A percentile compares a stretch with the other conserved stretches of the same genome.
Conservation (phyloP, 2,797 vertebrate genomes). For the Smutsia gigantea region DNA sequence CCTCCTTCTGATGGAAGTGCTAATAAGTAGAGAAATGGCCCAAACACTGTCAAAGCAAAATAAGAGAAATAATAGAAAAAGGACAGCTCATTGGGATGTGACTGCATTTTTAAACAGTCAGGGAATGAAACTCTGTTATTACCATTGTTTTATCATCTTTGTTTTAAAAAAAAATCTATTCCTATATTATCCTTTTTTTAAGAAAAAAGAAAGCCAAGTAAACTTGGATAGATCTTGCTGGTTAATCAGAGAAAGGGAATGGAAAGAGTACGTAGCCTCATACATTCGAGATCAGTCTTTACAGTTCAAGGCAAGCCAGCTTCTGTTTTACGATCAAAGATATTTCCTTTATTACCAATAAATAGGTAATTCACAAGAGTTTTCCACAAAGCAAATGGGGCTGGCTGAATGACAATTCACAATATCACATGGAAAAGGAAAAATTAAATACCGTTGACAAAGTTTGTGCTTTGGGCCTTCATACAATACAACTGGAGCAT, state of each 20-base stretch:
- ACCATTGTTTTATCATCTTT: neutral
- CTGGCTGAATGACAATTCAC: neutral
- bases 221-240: neutral
- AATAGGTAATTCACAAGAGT: neutral
- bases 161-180: neutral
- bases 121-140: neutral
- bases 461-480: fast-evolving
- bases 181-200: neutral
- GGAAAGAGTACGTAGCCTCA: too few species aligned
- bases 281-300: neutral
- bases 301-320: neutral
- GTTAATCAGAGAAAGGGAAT: neutral
- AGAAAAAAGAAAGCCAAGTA: too few species aligned
- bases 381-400: neutral
- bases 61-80: neutral
- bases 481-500: neutral
- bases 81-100: neutral
- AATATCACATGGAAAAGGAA: fast-evolving
- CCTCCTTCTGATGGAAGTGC: neutral
- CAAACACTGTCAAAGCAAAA: neutral
- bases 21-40: neutral
- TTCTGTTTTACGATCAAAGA: neutral
- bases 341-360: neutral
- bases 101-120: neutral
- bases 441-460: neutral